phyloP scores from a whole-genome alignment of 2,113 vertebrate species.

The Mola mola region DNA sequence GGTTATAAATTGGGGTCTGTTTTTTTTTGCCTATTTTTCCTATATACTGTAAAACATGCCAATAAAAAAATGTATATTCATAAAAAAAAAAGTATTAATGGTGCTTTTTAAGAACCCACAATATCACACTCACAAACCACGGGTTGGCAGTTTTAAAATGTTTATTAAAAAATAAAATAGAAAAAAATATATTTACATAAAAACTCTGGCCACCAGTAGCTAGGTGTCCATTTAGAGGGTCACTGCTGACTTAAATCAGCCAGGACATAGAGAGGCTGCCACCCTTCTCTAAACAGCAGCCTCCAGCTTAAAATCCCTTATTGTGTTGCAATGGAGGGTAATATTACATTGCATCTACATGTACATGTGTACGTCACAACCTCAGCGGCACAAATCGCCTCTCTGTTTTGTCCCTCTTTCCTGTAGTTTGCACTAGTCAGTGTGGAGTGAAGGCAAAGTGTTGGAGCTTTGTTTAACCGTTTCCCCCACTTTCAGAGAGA shows the following conservation, averaged over 20 bases:
- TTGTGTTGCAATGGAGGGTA: conserved; percentile 56
- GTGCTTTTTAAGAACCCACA: too few relatives aligned
- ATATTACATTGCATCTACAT: conserved; percentile 65
- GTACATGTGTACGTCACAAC: conserved; percentile 54
- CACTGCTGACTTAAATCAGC: conserved; percentile 66
- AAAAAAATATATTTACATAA: conserved; percentile 97
- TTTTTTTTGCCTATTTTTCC: too few relatives aligned
- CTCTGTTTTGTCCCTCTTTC: conserved; percentile 12
- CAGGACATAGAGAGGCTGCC: conserved; percentile 61
- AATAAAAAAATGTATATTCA: too few relatives aligned
- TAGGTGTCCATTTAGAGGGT: conserved; percentile 62
- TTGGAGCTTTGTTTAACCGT: neutral
- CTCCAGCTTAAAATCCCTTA: conserved; percentile 78
- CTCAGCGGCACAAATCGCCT: conserved; percentile 37
- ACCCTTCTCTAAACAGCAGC: conserved; percentile 65
- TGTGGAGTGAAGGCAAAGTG: conserved; percentile 22
- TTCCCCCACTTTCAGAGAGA: conserved; percentile 5
- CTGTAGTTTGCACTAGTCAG: neutral
- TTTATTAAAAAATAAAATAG: conserved; percentile 99
- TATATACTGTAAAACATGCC: too few relatives aligned
- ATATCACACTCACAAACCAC: too few relatives aligned
- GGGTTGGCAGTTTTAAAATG: conserved; percentile 83
- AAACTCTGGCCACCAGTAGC: conserved; percentile 87
- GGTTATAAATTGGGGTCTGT: too few relatives aligned
- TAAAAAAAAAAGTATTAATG: neutral